Percentiles rank a stretch among this genome's conserved stretches.
Evolutionary conservation across 2,888 invertebrate species (phyloP).

Genomic region (Myopa tessellatipennis): DNA sequence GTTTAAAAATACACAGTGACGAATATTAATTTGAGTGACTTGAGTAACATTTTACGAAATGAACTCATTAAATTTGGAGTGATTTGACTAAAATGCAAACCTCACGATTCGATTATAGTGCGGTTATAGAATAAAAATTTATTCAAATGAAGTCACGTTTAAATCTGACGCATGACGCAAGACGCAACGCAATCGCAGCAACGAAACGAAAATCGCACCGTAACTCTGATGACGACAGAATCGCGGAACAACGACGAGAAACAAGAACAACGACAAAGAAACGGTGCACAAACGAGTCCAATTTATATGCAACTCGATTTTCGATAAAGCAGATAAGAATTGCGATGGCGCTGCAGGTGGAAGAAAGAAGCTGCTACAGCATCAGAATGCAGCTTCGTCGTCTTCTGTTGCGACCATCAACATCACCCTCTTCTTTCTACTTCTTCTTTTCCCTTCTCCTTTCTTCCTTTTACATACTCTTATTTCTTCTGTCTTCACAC

Average conservation of each 20-base stretch:
- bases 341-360: neutral
- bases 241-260: neutral
- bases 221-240: neutral
- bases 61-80: neutral
- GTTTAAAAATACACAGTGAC: too few species aligned
- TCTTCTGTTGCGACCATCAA: too few species aligned
- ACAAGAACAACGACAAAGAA: neutral
- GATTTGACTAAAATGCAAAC: neutral
- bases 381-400: neutral
- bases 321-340: slow-evolving; percentile 12
- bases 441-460: neutral
- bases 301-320: slow-evolving; percentile 39
- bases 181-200: neutral
- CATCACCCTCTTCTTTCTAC: too few species aligned
- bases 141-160: slow-evolving; percentile 24
- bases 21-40: neutral
- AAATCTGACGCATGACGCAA: slow-evolving; percentile 3
- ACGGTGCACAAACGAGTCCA: slow-evolving; percentile 5
- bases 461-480: neutral
- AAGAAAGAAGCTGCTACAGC: neutral
- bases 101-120: slow-evolving; percentile 6
- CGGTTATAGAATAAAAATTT: neutral
- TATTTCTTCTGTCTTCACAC: neutral
- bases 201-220: neutral
- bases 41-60: neutral